Evolutionary conservation across 2,113 vertebrate genomes (phyloP).

Genomic region (Callorhinus ursinus): DNA sequence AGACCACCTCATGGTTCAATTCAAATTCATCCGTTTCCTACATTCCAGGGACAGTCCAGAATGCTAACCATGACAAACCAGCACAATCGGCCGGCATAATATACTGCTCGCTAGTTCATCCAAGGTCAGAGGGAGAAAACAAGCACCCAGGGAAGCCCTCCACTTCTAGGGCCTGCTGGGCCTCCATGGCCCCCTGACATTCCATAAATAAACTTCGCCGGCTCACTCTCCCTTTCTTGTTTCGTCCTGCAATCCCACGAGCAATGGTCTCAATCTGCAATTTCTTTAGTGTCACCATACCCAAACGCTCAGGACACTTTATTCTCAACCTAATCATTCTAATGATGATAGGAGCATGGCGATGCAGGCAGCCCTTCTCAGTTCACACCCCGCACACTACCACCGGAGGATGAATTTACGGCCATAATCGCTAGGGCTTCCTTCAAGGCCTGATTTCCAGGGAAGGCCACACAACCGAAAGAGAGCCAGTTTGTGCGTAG

Average conservation of each 20-base stretch:
- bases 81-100: constrained; percentile 82
- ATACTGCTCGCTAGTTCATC: constrained; percentile 86
- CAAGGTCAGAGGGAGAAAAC: constrained; percentile 85
- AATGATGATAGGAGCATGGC: neutral
- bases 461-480: neutral
- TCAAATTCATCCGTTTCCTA: constrained; percentile 81
- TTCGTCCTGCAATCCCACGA: neutral
- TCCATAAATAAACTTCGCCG: constrained; percentile 72
- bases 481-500: neutral
- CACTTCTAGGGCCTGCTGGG: constrained; percentile 56
- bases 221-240: constrained; percentile 59
- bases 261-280: constrained; percentile 40
- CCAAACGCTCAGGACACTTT: constrained; percentile 45
- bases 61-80: constrained; percentile 84
- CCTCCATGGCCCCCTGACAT: constrained; percentile 72
- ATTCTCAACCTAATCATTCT: neutral
- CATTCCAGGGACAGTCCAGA: constrained; percentile 81
- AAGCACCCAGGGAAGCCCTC: constrained; percentile 75
- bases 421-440: neutral
- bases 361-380: neutral
- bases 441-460: neutral
- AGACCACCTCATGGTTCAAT: constrained; percentile 81
- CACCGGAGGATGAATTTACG: neutral
- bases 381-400: neutral
- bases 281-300: constrained; percentile 25